Conservation (phyloP, 2,797 vertebrate species). For the Molossus molossus region DNA sequence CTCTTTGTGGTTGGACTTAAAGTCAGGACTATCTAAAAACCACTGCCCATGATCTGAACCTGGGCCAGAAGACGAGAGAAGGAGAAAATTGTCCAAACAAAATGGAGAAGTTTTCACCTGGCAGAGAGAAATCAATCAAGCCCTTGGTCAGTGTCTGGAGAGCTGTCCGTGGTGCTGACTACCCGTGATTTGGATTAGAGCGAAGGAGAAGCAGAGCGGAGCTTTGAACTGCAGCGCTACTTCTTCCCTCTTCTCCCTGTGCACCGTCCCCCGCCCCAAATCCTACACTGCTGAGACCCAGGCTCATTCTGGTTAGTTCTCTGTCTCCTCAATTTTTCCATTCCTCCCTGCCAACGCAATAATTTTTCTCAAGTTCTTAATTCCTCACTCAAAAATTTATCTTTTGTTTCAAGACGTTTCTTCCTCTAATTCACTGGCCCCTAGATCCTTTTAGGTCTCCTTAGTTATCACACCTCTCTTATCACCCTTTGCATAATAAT, state of each 20-base stretch:
- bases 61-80: neutral
- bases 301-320: neutral
- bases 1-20: constrained; percentile 37
- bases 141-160: neutral
- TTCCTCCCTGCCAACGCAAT: neutral
- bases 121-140: neutral
- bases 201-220: neutral
- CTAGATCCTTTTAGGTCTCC: neutral
- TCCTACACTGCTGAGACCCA: neutral
- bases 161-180: constrained; percentile 89
- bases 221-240: neutral
- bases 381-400: neutral
- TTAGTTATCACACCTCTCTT: neutral
- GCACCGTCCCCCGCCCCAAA: neutral
- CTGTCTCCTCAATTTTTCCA: neutral
- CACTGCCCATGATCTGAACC: neutral
- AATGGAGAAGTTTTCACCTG: neutral
- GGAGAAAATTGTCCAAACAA: neutral
- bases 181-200: neutral
- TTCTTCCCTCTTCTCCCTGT: neutral
- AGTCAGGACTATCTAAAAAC: neutral
- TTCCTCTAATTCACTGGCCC: neutral
- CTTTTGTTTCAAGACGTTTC: neutral
- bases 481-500: neutral
- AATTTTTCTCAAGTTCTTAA: neutral